Conservation (phyloP, 1,140 invertebrate species). For the Lamellibrachia luymesi region DNA sequence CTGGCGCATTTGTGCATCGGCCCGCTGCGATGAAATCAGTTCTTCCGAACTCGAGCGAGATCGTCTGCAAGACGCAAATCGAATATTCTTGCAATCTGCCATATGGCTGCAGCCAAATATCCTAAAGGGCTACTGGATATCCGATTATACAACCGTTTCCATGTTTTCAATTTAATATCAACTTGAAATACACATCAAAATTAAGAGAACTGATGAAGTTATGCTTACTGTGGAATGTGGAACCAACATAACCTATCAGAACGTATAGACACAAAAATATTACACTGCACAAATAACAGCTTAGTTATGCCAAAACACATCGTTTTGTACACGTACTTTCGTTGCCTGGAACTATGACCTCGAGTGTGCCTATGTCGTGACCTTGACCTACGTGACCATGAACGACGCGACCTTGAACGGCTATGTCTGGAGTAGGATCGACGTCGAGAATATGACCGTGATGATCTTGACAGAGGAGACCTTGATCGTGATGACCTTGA, state of each 20-base stretch:
- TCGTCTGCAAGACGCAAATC: background rate
- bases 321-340: background rate
- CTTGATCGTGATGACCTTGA: constrained; percentile 31
- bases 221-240: background rate
- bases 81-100: background rate
- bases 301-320: background rate
- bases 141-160: background rate
- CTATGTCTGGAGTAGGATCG: constrained; percentile 37
- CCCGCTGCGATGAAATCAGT: background rate
- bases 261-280: background rate
- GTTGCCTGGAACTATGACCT: constrained; percentile 13
- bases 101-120: background rate
- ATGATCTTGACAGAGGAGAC: constrained; percentile 32
- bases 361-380: constrained; percentile 38
- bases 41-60: background rate
- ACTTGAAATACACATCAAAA: background rate
- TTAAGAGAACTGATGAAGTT: background rate
- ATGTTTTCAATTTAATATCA: background rate
- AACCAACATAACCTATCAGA: background rate
- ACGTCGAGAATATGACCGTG: constrained; percentile 32
- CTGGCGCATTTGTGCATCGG: background rate
- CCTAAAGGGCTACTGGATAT: background rate
- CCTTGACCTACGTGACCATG: constrained; percentile 32
- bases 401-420: constrained; percentile 31
- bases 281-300: background rate